Conservation (phyloP, 2,888 invertebrate genomes). For the Drosophila stalkeri region DNA sequence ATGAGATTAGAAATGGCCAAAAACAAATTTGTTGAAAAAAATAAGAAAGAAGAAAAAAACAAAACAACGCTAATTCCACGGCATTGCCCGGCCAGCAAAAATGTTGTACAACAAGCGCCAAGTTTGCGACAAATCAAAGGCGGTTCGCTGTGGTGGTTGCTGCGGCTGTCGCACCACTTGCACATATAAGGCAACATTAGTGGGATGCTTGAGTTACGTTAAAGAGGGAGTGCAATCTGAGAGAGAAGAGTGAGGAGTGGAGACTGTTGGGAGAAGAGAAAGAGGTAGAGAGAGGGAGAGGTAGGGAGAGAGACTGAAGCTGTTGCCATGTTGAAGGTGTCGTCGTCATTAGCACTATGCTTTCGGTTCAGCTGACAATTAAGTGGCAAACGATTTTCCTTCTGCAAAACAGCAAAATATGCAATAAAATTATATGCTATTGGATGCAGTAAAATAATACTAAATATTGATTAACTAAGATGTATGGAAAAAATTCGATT, state of each 20-base stretch:
- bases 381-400: slow-evolving; percentile 42
- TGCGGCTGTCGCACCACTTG: slow-evolving; percentile 61
- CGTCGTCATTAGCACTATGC: slow-evolving; percentile 73
- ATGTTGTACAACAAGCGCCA: slow-evolving; percentile 81
- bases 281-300: no score
- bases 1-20: slow-evolving; percentile 51
- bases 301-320: neutral
- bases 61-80: neutral
- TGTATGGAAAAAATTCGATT: neutral
- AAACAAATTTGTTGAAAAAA: slow-evolving; percentile 6
- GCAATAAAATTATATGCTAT: slow-evolving; percentile 35
- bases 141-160: slow-evolving; percentile 33
- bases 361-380: slow-evolving; percentile 42
- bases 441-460: slow-evolving; percentile 20
- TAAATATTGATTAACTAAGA: neutral
- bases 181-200: slow-evolving; percentile 77
- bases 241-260: neutral
- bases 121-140: slow-evolving; percentile 66
- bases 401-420: slow-evolving; percentile 36
- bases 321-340: slow-evolving; percentile 55
- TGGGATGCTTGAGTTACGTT: slow-evolving; percentile 71
- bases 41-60: neutral
- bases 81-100: slow-evolving; percentile 54
- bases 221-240: neutral
- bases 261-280: neutral